These are phyloP conservation scores for Natator depressus DNA, from an alignment of 2,113 vertebrate genomes.

Conservation along the genomic window DNA sequence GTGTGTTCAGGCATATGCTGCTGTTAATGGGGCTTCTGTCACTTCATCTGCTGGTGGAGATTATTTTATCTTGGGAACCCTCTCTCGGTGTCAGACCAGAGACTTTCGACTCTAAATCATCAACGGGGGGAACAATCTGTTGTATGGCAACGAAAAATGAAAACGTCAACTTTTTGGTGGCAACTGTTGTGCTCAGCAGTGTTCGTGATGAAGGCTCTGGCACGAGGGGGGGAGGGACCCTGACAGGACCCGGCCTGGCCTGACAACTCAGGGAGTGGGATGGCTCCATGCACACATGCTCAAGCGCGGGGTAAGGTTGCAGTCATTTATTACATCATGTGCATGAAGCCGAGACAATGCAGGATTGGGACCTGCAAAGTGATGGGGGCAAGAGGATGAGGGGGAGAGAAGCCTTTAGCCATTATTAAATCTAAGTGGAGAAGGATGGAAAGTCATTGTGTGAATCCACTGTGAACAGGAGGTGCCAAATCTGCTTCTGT, in stretches of 20 bases:
- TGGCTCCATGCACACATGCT: not conserved
- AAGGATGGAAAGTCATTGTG: no score
- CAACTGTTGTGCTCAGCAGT: rapidly evolving
- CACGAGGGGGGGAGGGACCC: not conserved
- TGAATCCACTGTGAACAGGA: not conserved
- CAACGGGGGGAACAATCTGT: conserved; percentile 42
- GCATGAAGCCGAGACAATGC: not conserved
- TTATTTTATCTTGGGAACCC: conserved; percentile 55
- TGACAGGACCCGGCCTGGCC: not conserved
- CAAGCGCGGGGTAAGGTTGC: not conserved
- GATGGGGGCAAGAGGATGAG: not conserved
- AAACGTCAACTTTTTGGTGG: not conserved
- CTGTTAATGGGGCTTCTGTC: conserved; percentile 81
- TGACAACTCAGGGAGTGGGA: no score
- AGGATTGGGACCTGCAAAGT: no score
- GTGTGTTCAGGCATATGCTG: conserved; percentile 74
- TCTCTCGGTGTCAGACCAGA: conserved; percentile 25
- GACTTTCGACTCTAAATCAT: conserved; percentile 57
- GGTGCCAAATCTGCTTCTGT: not conserved
- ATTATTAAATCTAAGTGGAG: no score
- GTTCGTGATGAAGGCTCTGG: rapidly evolving
- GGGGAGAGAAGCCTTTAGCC: not conserved
- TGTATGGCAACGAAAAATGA: not conserved
- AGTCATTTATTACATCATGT: not conserved
- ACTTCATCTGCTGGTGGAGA: conserved; percentile 76